Base-by-base conservation (phyloP, 2,888 invertebrate genomes). In the Brachypterus glaber region DNA sequence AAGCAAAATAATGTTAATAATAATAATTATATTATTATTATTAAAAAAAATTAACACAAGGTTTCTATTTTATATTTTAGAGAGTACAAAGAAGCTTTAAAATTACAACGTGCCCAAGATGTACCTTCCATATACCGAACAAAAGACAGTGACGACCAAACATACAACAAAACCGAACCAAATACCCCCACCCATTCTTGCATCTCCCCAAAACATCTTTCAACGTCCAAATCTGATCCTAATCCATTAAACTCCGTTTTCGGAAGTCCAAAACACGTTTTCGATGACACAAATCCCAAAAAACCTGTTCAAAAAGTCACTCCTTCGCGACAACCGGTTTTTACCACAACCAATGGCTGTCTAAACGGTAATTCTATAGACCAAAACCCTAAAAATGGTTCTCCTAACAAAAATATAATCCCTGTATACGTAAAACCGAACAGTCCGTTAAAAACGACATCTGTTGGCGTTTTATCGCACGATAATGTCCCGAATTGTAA, bases 81-180 rank as follows among this genome's bases (percentile, higher is more conserved):
- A 67, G 88, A 89, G 71, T 89, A 88, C 70, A 89, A 89, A 71
- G 89, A 89, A 73, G 88, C 88, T 40, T 66, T 88, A 60, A 81
- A 83, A 64, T 84, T 85, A 55, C 89, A 89, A 64, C 74, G 89
- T 51, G 82, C 79, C 46, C 83, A 82, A 66, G 87, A 86, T 60
- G 72, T 72, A 31, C 70, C 70, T 33, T 70, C 72, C 45, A 76
- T 86, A 41, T 86, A 86, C 64, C 72, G 79, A 48, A 76, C 78
- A 52, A 75, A 77, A 42, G 73, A 77, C 50, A 73, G 75, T 13
- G 72, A 73, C 51, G 65, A 72, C 39, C 73, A 74, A 50, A 69
- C 70, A 41, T 67, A 66, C 18, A 72, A 74, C 39, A 70, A 69
- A 54, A 70, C 70, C 12, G 66, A 66, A 59, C 67, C 67, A 39